phyloP scores from a whole-genome alignment of 2,797 vertebrate species.

The Amniataba percoides region DNA sequence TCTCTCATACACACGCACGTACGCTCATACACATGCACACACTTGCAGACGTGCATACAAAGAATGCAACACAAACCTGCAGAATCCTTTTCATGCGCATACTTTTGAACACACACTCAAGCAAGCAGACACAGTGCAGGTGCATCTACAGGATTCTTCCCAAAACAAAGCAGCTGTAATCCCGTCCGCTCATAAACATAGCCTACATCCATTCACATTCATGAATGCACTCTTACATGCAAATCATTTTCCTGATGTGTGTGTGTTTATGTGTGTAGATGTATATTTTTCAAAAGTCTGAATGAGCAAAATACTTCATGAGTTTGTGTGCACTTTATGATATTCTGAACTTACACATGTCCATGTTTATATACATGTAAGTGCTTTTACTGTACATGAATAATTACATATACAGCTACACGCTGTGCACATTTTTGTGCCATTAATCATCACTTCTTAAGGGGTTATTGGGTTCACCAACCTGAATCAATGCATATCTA shows the following conservation, averaged over 20 bases:
- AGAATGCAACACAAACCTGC: constrained; percentile 41
- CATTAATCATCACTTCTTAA: constrained; percentile 11
- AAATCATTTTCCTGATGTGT: background rate
- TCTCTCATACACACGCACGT: constrained; percentile 23
- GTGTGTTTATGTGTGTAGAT: background rate
- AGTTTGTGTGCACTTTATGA: background rate
- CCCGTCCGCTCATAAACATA: constrained; percentile 2
- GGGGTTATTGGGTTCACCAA: background rate
- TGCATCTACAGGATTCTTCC: constrained; percentile 23
- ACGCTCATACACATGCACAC: constrained; percentile 29
- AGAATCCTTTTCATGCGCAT: constrained; percentile 40
- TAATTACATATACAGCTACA: background rate
- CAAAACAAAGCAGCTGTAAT: constrained; percentile 33
- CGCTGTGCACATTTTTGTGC: background rate
- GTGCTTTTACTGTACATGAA: background rate
- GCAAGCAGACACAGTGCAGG: constrained; percentile 29
- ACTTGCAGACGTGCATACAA: constrained; percentile 16
- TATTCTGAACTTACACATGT: too few relatives aligned
- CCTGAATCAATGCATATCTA: constrained; percentile 10
- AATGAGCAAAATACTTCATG: too few relatives aligned
- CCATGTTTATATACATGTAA: background rate
- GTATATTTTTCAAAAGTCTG: background rate
- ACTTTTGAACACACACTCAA: constrained; percentile 35
- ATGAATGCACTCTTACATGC: background rate
- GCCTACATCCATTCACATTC: constrained; percentile 4